Evolutionary conservation across 2,113 vertebrate genomes (phyloP), one percentile per base, ranked within the genome.

Genomic region (Talpa occidentalis): DNA sequence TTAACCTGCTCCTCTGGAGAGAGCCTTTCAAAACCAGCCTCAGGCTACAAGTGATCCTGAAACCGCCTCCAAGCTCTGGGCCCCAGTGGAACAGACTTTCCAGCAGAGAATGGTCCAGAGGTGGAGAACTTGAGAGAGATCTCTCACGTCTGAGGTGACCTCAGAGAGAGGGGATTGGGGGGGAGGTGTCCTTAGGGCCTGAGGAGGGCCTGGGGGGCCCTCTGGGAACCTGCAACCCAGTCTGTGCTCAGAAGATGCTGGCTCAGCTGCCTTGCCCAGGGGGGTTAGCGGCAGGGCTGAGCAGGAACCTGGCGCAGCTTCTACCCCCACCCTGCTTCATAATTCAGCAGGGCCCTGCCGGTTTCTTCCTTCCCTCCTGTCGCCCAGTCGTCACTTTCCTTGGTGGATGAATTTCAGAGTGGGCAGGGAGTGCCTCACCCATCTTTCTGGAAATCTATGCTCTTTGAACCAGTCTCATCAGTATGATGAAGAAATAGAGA

Each of bases 401-500:
- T 32, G 47, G 80, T 21, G 10, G 47, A 47, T 74, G 87, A 24
- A 94, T 88, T 93, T 93, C 12, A 5, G 77, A 88, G 88, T 30
- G 59, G 64, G 73, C 66, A 84, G 89, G 44, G 93, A 90, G 40
- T 54, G 49, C 64, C 67, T 92, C 54, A 24, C n/a, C 64, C 73
- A 56, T 85, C 83, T 88, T 64, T 88, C 89, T 91, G 90, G 84
- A 95, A 94, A 91, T 89, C 67, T 49, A 47, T 35, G 9, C 90
- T 92, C 93, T 96, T 93, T 97, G 93, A 96, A 91, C 35, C 89
- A 77, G 42, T 82, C 93, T 96, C 97, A 97, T 97, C 95, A 97
- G 94, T 84, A 96, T 95, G 94, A 94, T 87, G 96, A 96, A 97
- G 90, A 97, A 97, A 95, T 62, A 95, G 91, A 94, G 90, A 95